A percentile compares a stretch with the other conserved stretches of the same genome.
Conservation (phyloP, 1,140 invertebrate genomes). For the Drepana arcuata region DNA sequence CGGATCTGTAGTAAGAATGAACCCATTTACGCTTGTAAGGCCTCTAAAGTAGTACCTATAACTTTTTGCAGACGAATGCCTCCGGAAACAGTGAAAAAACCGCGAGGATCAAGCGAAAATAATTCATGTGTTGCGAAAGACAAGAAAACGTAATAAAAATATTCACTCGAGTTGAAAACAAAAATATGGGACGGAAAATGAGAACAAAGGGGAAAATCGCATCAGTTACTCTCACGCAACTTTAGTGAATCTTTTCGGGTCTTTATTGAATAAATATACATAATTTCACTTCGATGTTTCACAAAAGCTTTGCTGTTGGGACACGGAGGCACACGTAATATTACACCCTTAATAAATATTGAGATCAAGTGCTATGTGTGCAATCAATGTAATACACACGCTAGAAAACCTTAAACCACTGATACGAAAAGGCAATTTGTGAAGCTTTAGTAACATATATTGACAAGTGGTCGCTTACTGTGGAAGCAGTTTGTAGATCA, state of each 20-base stretch:
- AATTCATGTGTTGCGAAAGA: conserved; percentile 39
- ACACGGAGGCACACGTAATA: conserved; percentile 2
- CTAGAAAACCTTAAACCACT: too few species aligned
- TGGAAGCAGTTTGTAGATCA: too few species aligned
- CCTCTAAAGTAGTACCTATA: conserved; percentile 10
- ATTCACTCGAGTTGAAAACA: conserved; percentile 53
- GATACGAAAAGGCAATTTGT: too few species aligned
- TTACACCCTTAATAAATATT: too few species aligned
- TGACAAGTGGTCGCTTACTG: too few species aligned
- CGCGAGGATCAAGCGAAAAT: conserved; percentile 22
- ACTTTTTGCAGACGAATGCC: conserved; percentile 19
- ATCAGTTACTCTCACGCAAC: conserved; percentile 41
- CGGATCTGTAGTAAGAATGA: too few species aligned
- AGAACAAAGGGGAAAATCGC: conserved; percentile 42
- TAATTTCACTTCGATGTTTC: conserved; percentile 47
- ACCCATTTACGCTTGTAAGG: conserved; percentile 5
- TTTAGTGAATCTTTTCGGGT: conserved; percentile 40
- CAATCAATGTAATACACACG: too few species aligned
- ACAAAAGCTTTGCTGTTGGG: conserved; percentile 30
- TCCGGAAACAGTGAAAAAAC: conserved; percentile 18
- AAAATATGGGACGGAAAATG: conserved; percentile 51
- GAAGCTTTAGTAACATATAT: too few species aligned
- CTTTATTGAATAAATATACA: conserved; percentile 66
- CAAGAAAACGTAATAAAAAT: conserved; percentile 52
- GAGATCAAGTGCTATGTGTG: too few species aligned